Percentiles rank a stretch among this genome's conserved stretches.
These are phyloP conservation scores for Rapana venosa DNA, from an alignment of 2,888 invertebrate genomes.

Conservation along the genomic window DNA sequence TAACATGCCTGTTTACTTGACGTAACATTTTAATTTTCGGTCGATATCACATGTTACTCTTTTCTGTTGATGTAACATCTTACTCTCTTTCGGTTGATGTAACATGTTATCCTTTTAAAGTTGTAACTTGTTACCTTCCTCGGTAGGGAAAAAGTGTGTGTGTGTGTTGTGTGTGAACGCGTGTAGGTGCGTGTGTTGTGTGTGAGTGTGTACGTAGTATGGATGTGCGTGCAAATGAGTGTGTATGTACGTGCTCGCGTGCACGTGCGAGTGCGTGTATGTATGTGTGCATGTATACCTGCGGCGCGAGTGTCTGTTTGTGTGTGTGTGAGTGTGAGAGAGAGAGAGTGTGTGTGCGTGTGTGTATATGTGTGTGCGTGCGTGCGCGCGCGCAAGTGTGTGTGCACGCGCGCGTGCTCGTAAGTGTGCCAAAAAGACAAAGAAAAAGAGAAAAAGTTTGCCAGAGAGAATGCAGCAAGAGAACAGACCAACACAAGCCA, in stretches of 20 bases:
- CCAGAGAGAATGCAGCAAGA: background rate
- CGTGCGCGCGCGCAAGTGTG: background rate
- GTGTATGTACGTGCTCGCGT: background rate
- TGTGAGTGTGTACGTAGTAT: constrained; percentile 7
- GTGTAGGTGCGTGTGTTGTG: background rate
- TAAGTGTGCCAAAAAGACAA: background rate
- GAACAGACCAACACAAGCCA: background rate
- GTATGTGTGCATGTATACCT: background rate
- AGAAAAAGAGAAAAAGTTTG: background rate
- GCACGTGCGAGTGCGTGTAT: background rate
- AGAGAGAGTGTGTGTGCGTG: background rate
- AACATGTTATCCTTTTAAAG: too few relatives aligned
- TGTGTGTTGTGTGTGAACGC: background rate
- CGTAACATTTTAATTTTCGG: too few relatives aligned
- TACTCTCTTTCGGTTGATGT: too few relatives aligned
- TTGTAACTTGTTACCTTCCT: too few relatives aligned
- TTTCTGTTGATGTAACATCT: too few relatives aligned
- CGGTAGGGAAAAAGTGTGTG: background rate
- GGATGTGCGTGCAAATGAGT: constrained; percentile 1
- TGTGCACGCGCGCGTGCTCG: background rate
- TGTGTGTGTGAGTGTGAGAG: background rate
- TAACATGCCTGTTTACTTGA: too few relatives aligned
- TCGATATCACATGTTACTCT: too few relatives aligned
- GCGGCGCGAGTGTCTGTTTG: background rate
- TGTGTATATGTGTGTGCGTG: background rate